Conservation (phyloP, 2,797 vertebrate genomes). For the Chelon labrosus region DNA sequence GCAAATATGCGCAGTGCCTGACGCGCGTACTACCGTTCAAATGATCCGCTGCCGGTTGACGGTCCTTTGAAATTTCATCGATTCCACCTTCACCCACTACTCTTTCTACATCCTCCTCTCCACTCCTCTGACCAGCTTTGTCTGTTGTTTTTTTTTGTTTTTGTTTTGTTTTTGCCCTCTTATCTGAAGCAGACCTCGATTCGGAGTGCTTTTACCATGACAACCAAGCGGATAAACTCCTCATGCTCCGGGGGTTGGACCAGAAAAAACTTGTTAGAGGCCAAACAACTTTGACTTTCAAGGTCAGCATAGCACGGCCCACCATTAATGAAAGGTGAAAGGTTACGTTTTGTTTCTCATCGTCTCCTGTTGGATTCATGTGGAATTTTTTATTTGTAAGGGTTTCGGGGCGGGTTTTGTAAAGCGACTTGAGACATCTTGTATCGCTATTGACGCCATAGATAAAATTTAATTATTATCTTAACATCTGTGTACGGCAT, state of each 20-base stretch:
- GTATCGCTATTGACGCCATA: too few species aligned
- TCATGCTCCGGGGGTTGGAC: slow-evolving; percentile 1
- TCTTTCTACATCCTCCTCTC: slow-evolving; percentile 1
- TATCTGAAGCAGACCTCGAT: neutral
- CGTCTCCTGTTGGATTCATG: too few species aligned
- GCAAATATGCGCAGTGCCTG: neutral
- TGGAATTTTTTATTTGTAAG: too few species aligned
- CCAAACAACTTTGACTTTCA: slow-evolving; percentile 4
- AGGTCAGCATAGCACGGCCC: neutral
- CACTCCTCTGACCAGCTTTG: neutral
- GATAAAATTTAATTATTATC: too few species aligned
- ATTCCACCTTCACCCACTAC: slow-evolving; percentile 24
- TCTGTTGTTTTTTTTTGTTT: neutral
- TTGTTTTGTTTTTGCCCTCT: neutral
- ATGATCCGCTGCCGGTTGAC: slow-evolving; percentile 13
- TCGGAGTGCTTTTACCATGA: slow-evolving; percentile 21
- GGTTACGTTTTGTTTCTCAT: neutral
- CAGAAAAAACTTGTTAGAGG: neutral
- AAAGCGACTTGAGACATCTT: too few species aligned
- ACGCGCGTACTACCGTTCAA: slow-evolving; percentile 19
- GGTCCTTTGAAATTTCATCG: slow-evolving; percentile 22
- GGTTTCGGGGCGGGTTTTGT: too few species aligned
- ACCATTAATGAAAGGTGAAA: neutral
- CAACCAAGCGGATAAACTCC: slow-evolving; percentile 22
- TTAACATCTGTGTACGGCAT: too few species aligned